Conservation (phyloP, 2,888 invertebrate genomes). For the Flabesymbios commensalis region DNA sequence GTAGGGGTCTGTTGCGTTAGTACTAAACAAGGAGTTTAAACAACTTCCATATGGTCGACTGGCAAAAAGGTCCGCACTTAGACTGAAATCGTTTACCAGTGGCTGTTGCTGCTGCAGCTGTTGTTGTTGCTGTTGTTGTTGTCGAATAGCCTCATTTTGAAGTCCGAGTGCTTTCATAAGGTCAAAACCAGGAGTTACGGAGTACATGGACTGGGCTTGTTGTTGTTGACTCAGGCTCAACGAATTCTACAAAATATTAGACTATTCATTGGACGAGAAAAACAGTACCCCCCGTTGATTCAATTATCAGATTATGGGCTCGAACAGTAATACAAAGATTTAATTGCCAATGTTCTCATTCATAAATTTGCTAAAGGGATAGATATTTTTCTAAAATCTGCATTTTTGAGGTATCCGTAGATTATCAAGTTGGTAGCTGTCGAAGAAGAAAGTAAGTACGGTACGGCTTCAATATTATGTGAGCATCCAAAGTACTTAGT, state of each 20-base stretch:
- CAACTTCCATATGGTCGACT: slow-evolving; percentile 17
- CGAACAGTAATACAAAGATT: too few relatives aligned
- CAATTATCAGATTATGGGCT: too few relatives aligned
- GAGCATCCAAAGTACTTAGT: too few relatives aligned
- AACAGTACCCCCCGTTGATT: too few relatives aligned
- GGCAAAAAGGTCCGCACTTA: slow-evolving; percentile 29
- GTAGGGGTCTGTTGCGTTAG: slow-evolving; percentile 45
- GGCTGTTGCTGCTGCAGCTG: slow-evolving; percentile 26
- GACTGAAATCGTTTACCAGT: slow-evolving; percentile 28
- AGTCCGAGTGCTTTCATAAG: slow-evolving; percentile 27
- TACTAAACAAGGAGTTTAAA: slow-evolving; percentile 20
- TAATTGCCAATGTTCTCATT: too few relatives aligned
- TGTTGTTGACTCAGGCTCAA: slow-evolving; percentile 3
- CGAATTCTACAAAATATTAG: background rate
- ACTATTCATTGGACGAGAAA: background rate
- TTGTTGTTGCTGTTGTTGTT: slow-evolving; percentile 44
- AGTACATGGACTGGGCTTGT: background rate
- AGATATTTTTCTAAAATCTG: background rate
- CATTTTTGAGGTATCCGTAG: background rate
- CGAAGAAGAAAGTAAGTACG: too few relatives aligned
- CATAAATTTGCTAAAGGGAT: too few relatives aligned
- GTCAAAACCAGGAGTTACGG: slow-evolving; percentile 9
- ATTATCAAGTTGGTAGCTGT: slow-evolving; percentile 9
- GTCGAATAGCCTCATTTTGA: slow-evolving; percentile 35
- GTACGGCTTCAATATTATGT: too few relatives aligned